Base-by-base conservation (phyloP, 2,113 vertebrate genomes). In the Cepphus grylle region DNA sequence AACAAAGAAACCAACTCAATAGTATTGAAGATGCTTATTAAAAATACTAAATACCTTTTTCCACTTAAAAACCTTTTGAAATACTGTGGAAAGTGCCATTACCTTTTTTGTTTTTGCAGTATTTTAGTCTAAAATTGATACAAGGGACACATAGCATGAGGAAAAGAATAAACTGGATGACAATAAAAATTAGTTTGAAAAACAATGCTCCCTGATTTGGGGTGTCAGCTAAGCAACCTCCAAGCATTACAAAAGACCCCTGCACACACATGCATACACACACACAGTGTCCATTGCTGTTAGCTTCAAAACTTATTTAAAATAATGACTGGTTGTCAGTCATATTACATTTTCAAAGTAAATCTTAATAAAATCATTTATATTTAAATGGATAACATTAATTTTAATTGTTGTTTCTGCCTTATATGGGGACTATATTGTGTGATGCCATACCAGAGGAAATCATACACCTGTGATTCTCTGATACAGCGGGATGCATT, bases 21-120 rank as follows among this genome's bases (percentile, higher is more conserved):
- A 99, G 99, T 99, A 99, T 99, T 99, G 99, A 99, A 99, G 99
- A 99, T 98, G 99, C 99, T 99, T 99, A 99, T 99, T 99, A 99
- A 99, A 99, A 99, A 99, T 99, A 99, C 99, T 99, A 99, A 99
- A 99, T 99, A 99, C 98, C 97, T 98, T 98, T 98, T 98, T 98
- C 98, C 98, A 98, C 98, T 98, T 98, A 98, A 98, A 98, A 98
- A 94, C 98, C 98, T 98, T 99, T 98, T 98, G 98, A 98, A 99
- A 98, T 97, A 97, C 97, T 93, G 97, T 96, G 97, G 98, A 96
- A 99, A 98, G 98, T 97, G 98, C 98, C 98, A 98, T 98, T 98
- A 98, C 98, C 98, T 98, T 98, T 98, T 95, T 98, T 98, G 94
- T 82, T 98, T 98, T 98, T 98, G 93, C 94, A 94, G 91, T 97